Base-by-base conservation (phyloP, 2,888 invertebrate species). In the Pachymerium ferrugineum region DNA sequence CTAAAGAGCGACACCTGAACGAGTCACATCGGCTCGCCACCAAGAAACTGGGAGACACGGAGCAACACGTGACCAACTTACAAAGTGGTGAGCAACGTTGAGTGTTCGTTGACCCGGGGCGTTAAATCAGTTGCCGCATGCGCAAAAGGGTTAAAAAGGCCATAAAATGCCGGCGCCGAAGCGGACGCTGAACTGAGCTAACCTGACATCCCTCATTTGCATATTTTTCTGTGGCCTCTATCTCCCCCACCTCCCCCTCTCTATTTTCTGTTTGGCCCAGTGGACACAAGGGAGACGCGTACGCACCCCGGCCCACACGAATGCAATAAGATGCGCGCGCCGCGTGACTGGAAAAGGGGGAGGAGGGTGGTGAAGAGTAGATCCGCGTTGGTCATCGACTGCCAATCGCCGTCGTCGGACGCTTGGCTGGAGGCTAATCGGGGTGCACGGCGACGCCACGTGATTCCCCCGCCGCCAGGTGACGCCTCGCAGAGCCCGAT, bases 11-110 rank as follows among this genome's bases (percentile, higher is more conserved):
- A 71, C 81, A 83, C 42, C 79, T 81, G 69, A 80, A 81, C 74
- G 83, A 83, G 74, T 81, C 80, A 14, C 82, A 83, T 77, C 77
- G 81, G 70, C 76, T 79, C n/a, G 80, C 83, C 70, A 81, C 81
- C 38, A 80, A 79, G 77, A 83, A 83, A 78, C 79, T 84, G 31
- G 82, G 83, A 69, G 83, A 84, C 76, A 81, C 83, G 29, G 84
- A 84, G 78, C 80, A 81, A 75, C 80, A 80, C 77, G 81, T 82
- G 38, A 77, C 80, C 73, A 79, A 81, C 67, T 78, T 84, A 74
- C 82, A 82, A 76, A 79, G 80, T 77, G 77, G 79, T 79, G 72
- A 79, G 78, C 76, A 29, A 25, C 54, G 47, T 30, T 69, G 29
- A 69, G 70, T 33, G 31, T 33, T 33, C 31, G 31, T 33, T 69